A percentile compares a stretch with the other conserved stretches of the same genome.
phyloP scores from a whole-genome alignment of 2,113 vertebrate species.

The Catharus bicknelli region DNA sequence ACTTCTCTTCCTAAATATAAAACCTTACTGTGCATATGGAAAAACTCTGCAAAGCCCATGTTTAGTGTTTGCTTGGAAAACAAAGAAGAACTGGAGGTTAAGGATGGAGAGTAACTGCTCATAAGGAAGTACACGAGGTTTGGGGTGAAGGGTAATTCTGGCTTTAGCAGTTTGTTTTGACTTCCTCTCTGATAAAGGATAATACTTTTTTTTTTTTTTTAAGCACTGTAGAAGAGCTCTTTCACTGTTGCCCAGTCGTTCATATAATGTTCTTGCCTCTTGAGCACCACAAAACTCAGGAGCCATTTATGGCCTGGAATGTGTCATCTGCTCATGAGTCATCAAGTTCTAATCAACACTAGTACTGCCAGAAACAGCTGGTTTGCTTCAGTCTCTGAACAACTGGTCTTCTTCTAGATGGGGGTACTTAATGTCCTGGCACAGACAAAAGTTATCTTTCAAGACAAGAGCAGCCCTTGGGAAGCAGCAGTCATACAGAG shows the following conservation, averaged over 20 bases:
- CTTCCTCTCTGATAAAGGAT: not conserved
- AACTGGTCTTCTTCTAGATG: not conserved
- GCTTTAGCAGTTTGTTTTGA: not conserved
- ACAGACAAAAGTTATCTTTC: not conserved
- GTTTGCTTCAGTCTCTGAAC: not conserved
- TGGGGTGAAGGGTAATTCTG: not conserved
- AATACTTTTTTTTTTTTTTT: not conserved
- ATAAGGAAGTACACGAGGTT: not conserved
- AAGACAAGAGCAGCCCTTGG: not conserved
- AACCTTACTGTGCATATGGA: fast-evolving
- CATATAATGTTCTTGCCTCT: not conserved
- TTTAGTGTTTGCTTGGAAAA: not conserved
- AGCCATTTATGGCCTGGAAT: constrained; percentile 54
- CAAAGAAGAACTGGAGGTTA: not conserved
- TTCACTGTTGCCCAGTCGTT: not conserved
- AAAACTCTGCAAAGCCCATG: not conserved
- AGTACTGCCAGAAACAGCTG: not conserved
- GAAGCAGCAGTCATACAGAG: not conserved
- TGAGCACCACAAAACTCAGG: not conserved
- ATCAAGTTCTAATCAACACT: not conserved
- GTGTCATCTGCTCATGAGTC: constrained; percentile 50
- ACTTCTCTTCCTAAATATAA: not conserved
- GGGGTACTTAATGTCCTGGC: not conserved
- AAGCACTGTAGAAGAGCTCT: not conserved
- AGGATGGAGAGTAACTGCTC: not conserved